Evolutionary conservation across 2,888 invertebrate species (phyloP).

Genomic region (Dexiosoma caninum): DNA sequence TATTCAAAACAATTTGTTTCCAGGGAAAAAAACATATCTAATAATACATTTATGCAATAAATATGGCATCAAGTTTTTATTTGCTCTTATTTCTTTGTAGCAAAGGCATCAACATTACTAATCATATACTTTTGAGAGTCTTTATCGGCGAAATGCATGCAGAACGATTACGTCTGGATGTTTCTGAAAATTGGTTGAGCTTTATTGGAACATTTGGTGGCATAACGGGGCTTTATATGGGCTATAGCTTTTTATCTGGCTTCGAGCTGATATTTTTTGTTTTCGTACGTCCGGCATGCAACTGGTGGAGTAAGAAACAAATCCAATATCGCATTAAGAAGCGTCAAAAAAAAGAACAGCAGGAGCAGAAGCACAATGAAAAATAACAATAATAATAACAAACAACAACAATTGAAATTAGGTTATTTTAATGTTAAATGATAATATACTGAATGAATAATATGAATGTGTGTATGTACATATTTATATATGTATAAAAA

Average conservation of each 20-base stretch:
- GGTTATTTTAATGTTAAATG: slow-evolving; percentile 7
- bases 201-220: slow-evolving; percentile 85
- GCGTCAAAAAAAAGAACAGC: slow-evolving; percentile 55
- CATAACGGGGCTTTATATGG: slow-evolving; percentile 83
- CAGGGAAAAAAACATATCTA: too few relatives aligned
- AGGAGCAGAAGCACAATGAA: slow-evolving; percentile 19
- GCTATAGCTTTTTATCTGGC: slow-evolving; percentile 84
- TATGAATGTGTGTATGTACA: too few relatives aligned
- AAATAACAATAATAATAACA: slow-evolving; percentile 7
- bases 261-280: slow-evolving; percentile 80
- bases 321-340: slow-evolving; percentile 67
- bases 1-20: too few relatives aligned
- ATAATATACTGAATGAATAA: not conserved
- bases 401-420: not conserved
- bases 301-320: slow-evolving; percentile 70
- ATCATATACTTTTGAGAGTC: slow-evolving; percentile 82
- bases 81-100: slow-evolving; percentile 50
- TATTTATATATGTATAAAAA: too few relatives aligned
- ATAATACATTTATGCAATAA: too few relatives aligned
- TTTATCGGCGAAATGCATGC: slow-evolving; percentile 83
- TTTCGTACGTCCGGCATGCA: slow-evolving; percentile 72
- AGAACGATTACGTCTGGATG: slow-evolving; percentile 81
- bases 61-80: too few relatives aligned
- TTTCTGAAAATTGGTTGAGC: slow-evolving; percentile 84
- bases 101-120: slow-evolving; percentile 69